Conservation (phyloP, 2,888 invertebrate genomes). For the Stegophylla sp. region DNA sequence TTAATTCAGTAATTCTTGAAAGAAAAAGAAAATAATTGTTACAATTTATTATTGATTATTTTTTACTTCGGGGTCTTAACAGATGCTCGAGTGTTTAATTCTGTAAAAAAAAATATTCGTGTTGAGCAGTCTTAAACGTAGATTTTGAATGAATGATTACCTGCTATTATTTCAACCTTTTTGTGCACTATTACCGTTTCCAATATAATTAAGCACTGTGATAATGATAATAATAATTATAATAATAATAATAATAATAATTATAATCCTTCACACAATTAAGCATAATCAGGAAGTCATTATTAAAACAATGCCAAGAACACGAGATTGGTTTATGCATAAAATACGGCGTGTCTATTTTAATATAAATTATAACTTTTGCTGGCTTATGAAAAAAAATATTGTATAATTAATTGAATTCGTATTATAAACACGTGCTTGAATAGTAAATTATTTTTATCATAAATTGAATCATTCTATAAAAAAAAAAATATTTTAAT, state of each 20-base stretch:
- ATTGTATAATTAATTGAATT: no score
- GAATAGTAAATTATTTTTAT: no score
- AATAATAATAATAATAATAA: background rate
- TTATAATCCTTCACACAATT: background rate
- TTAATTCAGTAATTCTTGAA: no score
- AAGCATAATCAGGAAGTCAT: background rate
- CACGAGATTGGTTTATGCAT: background rate
- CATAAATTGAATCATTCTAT: no score
- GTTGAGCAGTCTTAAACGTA: background rate
- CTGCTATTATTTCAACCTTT: background rate
- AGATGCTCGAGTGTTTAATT: background rate
- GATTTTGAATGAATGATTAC: conserved; percentile 5
- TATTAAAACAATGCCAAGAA: background rate
- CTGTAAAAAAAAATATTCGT: background rate
- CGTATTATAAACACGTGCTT: no score
- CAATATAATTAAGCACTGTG: background rate
- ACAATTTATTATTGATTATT: background rate
- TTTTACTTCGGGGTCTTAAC: background rate
- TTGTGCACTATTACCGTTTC: background rate
- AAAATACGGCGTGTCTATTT: no score
- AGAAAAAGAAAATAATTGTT: no score
- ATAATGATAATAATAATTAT: background rate
- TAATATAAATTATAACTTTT: no score
- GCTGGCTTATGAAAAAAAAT: no score
- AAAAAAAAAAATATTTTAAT: no score